Conservation (phyloP, 1,140 invertebrate species). For the Lanistes nyassanus region DNA sequence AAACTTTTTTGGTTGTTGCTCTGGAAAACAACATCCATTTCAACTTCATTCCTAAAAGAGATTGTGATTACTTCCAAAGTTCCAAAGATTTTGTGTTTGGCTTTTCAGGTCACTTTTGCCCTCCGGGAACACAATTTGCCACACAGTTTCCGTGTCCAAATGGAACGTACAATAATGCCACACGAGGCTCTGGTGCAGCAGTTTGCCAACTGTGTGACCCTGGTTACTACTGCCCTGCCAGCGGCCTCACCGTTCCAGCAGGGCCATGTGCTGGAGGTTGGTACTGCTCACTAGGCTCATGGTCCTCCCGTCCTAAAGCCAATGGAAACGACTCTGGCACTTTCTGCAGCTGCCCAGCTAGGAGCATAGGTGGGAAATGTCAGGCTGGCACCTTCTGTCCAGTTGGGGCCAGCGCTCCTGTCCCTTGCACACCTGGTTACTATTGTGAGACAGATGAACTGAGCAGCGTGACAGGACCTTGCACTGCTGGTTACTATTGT, state of each 20-base stretch:
- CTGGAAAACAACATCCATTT: too few relatives aligned
- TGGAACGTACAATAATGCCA: constrained; percentile 59
- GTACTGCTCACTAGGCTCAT: constrained; percentile 60
- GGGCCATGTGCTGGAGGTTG: constrained; percentile 57
- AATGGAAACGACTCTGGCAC: constrained; percentile 48
- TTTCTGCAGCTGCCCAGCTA: constrained; percentile 53
- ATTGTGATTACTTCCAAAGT: background rate
- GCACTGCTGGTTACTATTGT: constrained; percentile 60
- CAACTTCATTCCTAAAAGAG: too few relatives aligned
- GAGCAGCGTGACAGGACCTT: constrained; percentile 48
- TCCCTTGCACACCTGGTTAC: constrained; percentile 51
- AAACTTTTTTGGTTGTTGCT: too few relatives aligned
- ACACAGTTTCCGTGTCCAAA: constrained; percentile 60
- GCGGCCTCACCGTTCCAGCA: constrained; percentile 48
- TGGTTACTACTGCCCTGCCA: constrained; percentile 55
- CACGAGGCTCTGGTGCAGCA: constrained; percentile 38
- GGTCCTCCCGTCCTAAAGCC: constrained; percentile 49
- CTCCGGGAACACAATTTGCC: constrained; percentile 53
- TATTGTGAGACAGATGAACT: constrained; percentile 59
- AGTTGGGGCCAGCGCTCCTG: constrained; percentile 46
- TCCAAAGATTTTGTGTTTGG: constrained; percentile 10
- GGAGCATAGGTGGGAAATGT: constrained; percentile 59
- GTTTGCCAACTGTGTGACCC: constrained; percentile 55
- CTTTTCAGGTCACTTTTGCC: constrained; percentile 58
- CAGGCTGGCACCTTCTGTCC: constrained; percentile 60